A percentile compares a stretch with the other conserved stretches of the same genome.
Conservation (phyloP, 2,888 invertebrate species). For the Aphidoletes aphidimyza region DNA sequence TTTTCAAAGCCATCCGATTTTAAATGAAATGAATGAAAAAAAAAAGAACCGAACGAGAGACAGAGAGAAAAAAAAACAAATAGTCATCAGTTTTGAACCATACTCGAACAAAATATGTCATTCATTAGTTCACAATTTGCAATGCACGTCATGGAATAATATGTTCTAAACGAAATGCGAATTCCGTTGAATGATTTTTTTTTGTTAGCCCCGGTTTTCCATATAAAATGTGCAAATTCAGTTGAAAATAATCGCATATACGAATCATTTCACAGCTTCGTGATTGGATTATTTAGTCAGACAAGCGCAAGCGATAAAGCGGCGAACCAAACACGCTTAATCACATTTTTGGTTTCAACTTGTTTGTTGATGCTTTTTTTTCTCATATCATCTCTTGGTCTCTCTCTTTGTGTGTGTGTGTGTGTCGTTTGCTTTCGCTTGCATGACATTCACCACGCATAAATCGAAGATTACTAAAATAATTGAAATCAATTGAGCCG, state of each 20-base stretch:
- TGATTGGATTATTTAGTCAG: too few relatives aligned
- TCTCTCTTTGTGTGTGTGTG: neutral
- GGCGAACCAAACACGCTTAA: too few relatives aligned
- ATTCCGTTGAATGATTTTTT: neutral
- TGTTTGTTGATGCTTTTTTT: neutral
- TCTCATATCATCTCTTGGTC: neutral
- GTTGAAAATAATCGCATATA: too few relatives aligned
- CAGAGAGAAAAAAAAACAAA: too few relatives aligned
- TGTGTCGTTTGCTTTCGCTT: neutral
- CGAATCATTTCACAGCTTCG: too few relatives aligned
- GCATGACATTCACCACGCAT: constrained; percentile 35
- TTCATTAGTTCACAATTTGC: constrained; percentile 25
- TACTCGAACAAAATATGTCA: neutral
- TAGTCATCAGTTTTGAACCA: too few relatives aligned
- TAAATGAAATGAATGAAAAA: neutral
- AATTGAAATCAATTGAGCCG: constrained; percentile 49
- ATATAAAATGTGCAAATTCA: too few relatives aligned
- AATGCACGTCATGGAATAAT: constrained; percentile 39
- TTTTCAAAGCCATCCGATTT: neutral
- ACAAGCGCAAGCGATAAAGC: too few relatives aligned
- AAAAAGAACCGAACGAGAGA: neutral
- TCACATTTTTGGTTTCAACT: neutral
- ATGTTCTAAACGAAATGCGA: neutral
- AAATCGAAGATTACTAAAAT: constrained; percentile 40
- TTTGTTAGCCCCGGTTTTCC: too few relatives aligned